A percentile compares a stretch with the other conserved stretches of the same genome.
These are phyloP conservation scores for Corythoichthys intestinalis DNA, from an alignment of 2,113 vertebrate genomes.

Conservation along the genomic window DNA sequence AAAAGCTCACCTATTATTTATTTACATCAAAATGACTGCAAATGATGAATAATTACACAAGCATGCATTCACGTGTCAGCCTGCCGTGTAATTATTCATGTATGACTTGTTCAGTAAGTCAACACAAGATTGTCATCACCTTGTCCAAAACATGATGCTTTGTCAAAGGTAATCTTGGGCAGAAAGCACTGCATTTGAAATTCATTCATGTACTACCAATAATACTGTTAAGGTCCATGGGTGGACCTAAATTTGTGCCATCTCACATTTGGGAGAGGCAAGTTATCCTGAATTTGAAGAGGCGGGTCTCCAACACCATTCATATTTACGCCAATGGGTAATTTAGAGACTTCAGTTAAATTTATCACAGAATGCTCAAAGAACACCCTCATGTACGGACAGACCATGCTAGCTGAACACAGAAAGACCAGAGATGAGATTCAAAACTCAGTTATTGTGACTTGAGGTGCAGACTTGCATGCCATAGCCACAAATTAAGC, in stretches of 20 bases:
- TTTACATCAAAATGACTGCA: slow-evolving; percentile 34
- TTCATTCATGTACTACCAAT: neutral
- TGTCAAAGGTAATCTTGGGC: neutral
- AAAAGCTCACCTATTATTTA: slow-evolving; percentile 58
- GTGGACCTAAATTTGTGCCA: neutral
- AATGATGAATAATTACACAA: slow-evolving; percentile 39
- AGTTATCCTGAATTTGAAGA: neutral
- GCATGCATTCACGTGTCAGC: slow-evolving; percentile 4
- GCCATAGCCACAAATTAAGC: neutral
- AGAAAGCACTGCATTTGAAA: neutral
- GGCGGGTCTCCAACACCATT: neutral
- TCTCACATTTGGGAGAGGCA: neutral
- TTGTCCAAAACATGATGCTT: slow-evolving; percentile 2
- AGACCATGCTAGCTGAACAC: neutral
- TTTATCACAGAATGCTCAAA: neutral
- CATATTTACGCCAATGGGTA: neutral
- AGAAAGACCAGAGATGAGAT: neutral
- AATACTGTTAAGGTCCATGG: neutral
- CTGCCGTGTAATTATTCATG: slow-evolving; percentile 28
- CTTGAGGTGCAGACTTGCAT: neutral
- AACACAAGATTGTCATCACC: slow-evolving; percentile 25
- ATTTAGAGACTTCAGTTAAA: neutral
- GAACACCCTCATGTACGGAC: neutral
- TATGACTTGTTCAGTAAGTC: slow-evolving; percentile 9
- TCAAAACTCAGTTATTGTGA: neutral